Base-by-base conservation (phyloP, 2,797 vertebrate species). In the Discoglossus pictus region DNA sequence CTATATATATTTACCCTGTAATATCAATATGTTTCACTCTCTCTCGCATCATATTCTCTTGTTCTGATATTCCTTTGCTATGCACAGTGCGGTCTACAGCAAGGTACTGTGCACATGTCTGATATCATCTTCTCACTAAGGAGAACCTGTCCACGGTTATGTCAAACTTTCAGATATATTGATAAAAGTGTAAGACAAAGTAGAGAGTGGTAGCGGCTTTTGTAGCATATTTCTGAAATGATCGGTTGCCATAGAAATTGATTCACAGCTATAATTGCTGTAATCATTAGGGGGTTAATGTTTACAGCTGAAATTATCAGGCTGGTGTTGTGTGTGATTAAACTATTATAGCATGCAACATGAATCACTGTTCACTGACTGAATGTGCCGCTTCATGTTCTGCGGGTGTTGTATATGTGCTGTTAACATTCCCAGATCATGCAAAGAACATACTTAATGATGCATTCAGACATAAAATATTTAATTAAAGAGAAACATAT, bases 251-350 rank as follows among this genome's bases (percentile, higher is more conserved):
- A 62, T 62, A 56, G 59, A 27, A 55, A 70, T 55, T 40, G 59
- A 70, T 50, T 70, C 24, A 50, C 21, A 50, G 42, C 67, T 48
- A 31, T 55, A 62, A 69, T 61, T 48, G 42, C 59, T 55, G 39
- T 52, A 70, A 70, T 70, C 51, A 63, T 70, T 62, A 42, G 51
- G 59, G 62, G 51, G 48, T 54, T 62, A 67, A 70, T 70, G 34
- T 70, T 48, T 61, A 48, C 51, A 62, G 31, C 43, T 38, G 7
- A 24, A 61, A 42, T 56, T 23, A 42, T 56, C 36, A 24, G 20
- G 8, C 36, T 16, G 12, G 13, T 56, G 59, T 56, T 31, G 47
- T 68, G 7, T 44, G 40, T 68, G 58, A 61, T 68, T 68, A 47
- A 68, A 39, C 39, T 54, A 61, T 54, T 68, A 47, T 15, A 47